Conservation (phyloP, 2,113 vertebrate genomes). For the Malurus elegans region DNA sequence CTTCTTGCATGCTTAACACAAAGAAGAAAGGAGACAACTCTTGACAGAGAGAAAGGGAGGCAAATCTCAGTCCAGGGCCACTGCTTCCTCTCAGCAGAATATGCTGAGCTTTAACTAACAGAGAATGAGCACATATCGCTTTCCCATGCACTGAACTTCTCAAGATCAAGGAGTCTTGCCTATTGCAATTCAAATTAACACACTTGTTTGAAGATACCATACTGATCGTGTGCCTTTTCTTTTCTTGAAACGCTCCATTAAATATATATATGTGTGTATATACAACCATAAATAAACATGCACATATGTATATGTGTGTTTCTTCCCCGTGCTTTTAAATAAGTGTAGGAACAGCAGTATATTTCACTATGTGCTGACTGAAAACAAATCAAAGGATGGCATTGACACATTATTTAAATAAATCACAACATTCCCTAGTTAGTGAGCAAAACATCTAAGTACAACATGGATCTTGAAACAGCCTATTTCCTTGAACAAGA, state of each 20-base stretch:
- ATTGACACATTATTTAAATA: background rate
- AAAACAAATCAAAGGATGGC: background rate
- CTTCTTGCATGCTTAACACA: background rate
- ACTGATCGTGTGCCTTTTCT: background rate
- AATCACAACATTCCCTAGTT: background rate
- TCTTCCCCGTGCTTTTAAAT: background rate
- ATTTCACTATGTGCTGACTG: background rate
- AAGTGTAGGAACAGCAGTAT: background rate
- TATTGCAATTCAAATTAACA: background rate
- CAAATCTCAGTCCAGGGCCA: background rate
- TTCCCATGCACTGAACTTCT: background rate
- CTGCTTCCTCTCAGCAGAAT: background rate
- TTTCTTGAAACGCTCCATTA: background rate
- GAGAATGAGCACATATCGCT: background rate
- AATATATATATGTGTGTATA: background rate
- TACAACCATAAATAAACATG: background rate
- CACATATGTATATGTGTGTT: accelerated
- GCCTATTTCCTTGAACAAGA: background rate
- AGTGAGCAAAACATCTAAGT: background rate
- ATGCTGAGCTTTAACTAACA: background rate
- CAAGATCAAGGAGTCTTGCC: background rate
- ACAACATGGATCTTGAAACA: background rate
- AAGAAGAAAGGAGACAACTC: background rate
- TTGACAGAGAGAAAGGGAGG: background rate
- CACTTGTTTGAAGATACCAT: background rate